A percentile compares a stretch with the other conserved stretches of the same genome.
Evolutionary conservation across 2,888 invertebrate genomes (phyloP).

Genomic region (Prenolepis imparis): DNA sequence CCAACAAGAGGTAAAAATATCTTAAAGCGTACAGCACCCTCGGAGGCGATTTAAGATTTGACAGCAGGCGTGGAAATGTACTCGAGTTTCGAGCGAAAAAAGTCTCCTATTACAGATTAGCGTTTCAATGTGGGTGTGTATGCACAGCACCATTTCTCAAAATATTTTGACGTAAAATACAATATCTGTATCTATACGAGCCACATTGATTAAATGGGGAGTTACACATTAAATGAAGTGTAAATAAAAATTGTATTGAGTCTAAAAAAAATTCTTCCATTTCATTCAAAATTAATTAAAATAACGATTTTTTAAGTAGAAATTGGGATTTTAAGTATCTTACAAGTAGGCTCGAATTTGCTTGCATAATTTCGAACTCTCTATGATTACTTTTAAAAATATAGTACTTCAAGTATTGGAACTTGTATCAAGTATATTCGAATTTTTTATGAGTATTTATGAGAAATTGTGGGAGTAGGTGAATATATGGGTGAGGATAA

Average conservation of each 20-base stretch:
- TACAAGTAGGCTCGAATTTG: no score
- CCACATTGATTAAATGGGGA: neutral
- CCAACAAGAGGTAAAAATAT: neutral
- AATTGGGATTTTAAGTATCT: no score
- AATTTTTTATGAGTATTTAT: no score
- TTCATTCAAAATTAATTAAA: neutral
- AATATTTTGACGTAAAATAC: conserved; percentile 83
- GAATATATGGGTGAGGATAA: no score
- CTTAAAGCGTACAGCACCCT: conserved; percentile 1
- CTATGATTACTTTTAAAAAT: no score
- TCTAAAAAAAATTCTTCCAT: neutral
- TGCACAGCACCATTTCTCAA: conserved; percentile 62
- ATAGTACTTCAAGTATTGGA: no score
- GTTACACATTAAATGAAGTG: neutral
- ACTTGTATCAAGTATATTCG: no score
- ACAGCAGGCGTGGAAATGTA: conserved; percentile 63
- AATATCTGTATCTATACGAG: conserved; percentile 64
- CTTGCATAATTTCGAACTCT: no score
- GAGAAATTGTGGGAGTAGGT: no score
- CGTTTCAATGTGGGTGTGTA: conserved; percentile 75
- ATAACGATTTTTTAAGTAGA: neutral
- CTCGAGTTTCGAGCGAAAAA: conserved; percentile 75
- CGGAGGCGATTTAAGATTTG: conserved; percentile 31
- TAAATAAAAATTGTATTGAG: neutral
- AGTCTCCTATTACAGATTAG: conserved; percentile 85